phyloP scores from a whole-genome alignment of 2,888 invertebrate species.

The Dendrolimus pini region DNA sequence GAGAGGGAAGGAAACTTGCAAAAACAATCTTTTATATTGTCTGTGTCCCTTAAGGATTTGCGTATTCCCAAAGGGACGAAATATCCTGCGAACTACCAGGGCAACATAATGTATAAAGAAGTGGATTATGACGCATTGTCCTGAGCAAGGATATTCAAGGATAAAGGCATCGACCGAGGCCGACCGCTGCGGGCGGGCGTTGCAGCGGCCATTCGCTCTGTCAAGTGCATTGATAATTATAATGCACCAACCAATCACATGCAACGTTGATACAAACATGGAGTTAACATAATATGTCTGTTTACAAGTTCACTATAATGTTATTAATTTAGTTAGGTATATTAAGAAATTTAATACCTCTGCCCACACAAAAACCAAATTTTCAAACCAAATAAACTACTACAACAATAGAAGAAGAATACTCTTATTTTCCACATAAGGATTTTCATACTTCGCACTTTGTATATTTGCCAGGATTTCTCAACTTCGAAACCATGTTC shows the following conservation, averaged over 20 bases:
- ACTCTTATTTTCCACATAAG: too few species aligned
- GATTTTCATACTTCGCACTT: too few species aligned
- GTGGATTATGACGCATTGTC: slow-evolving; percentile 47
- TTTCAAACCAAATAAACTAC: too few species aligned
- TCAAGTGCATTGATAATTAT: slow-evolving; percentile 21
- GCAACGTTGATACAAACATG: slow-evolving; percentile 5
- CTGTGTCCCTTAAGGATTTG: slow-evolving; percentile 46
- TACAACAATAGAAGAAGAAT: too few species aligned
- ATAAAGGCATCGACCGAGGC: slow-evolving; percentile 57
- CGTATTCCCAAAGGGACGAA: slow-evolving; percentile 76
- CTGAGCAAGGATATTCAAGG: slow-evolving; percentile 73
- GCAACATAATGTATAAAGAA: slow-evolving; percentile 48
- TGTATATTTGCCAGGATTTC: too few species aligned
- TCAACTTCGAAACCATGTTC: too few species aligned
- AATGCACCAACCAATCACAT: not conserved
- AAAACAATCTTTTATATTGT: too few species aligned
- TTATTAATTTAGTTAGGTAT: too few species aligned
- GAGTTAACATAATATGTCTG: not conserved
- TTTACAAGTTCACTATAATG: too few species aligned
- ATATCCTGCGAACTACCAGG: slow-evolving; percentile 74
- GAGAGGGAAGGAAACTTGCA: too few species aligned
- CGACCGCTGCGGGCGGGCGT: slow-evolving; percentile 25
- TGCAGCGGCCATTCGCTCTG: slow-evolving; percentile 49
- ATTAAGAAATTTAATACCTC: too few species aligned
- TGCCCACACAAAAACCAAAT: too few species aligned